phyloP scores from a whole-genome alignment of 2,113 vertebrate species.

The Salvelinus fontinalis region DNA sequence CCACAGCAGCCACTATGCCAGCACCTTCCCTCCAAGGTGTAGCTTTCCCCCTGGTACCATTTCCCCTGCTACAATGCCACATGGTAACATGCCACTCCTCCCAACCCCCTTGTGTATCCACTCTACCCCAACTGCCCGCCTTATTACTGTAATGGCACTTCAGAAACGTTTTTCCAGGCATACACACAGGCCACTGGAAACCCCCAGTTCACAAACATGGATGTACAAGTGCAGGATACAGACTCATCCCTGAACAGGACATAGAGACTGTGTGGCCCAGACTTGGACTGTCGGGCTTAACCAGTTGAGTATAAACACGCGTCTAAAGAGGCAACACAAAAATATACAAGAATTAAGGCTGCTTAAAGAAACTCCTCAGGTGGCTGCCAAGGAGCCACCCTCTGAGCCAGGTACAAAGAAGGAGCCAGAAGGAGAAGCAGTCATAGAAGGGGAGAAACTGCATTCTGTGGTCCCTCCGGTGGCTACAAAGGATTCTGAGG shows the following conservation, averaged over 20 bases:
- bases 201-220: no score
- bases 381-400: not conserved
- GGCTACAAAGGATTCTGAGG: no score
- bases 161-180: accelerated
- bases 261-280: not conserved
- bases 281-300: not conserved
- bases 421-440: no score
- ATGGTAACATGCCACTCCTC: not conserved
- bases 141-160: not conserved
- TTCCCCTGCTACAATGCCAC: not conserved
- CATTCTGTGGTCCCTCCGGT: no score
- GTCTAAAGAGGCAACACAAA: no score
- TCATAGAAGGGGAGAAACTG: no score
- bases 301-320: no score
- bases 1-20: not conserved
- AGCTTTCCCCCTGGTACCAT: not conserved
- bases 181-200: not conserved
- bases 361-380: no score
- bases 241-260: not conserved
- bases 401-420: no score
- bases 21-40: not conserved
- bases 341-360: no score
- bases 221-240: no score
- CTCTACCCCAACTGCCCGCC: not conserved
- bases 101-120: no score